Conservation (phyloP, 2,888 invertebrate species). For the Vesta saturnalis region DNA sequence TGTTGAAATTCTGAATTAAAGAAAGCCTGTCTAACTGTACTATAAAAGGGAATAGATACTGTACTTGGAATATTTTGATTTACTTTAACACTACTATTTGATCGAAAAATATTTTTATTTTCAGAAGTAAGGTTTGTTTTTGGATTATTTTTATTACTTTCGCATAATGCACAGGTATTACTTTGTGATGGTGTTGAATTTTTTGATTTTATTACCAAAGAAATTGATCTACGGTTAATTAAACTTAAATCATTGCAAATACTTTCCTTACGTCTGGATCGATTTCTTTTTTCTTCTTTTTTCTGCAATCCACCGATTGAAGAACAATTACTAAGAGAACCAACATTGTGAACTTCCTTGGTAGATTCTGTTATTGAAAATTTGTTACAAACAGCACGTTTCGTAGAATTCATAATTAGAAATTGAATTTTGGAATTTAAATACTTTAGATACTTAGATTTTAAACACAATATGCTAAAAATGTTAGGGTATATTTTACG, state of each 20-base stretch:
- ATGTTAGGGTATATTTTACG: neutral
- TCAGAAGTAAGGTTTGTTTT: too few species aligned
- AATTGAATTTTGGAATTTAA: neutral
- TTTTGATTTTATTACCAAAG: neutral
- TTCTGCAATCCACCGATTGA: neutral
- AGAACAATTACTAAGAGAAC: neutral
- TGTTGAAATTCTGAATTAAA: neutral
- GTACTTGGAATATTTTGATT: neutral
- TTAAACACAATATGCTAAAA: neutral
- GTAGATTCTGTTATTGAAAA: constrained; percentile 5
- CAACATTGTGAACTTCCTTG: neutral
- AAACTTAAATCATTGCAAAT: neutral
- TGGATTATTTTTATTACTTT: too few species aligned
- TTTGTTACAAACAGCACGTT: neutral
- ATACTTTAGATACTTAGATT: neutral
- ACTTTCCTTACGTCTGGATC: neutral
- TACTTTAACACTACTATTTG: too few species aligned
- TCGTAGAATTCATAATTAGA: neutral
- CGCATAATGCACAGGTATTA: too few species aligned
- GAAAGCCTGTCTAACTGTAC: neutral
- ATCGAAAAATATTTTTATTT: too few species aligned
- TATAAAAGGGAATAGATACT: neutral
- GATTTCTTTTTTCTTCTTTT: neutral
- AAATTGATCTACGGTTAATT: neutral
- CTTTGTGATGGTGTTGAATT: too few species aligned